phyloP scores from a whole-genome alignment of 2,113 vertebrate species.

The Ibidorhyncha struthersii region DNA sequence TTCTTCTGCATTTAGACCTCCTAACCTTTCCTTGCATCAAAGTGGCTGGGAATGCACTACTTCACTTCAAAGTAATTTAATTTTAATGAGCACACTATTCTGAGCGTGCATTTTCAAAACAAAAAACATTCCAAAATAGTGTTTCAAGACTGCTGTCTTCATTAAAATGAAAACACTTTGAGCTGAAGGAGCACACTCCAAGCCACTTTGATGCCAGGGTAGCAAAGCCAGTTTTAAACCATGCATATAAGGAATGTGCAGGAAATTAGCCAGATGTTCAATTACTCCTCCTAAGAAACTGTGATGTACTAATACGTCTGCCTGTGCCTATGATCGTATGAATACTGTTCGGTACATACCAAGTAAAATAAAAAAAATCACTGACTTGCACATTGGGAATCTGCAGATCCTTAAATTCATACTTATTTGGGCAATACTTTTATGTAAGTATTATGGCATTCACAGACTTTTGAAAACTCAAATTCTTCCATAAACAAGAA shows the following conservation, averaged over 20 bases:
- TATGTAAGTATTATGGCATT: background rate
- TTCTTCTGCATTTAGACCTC: background rate
- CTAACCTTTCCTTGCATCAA: background rate
- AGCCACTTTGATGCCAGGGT: constrained; percentile 23
- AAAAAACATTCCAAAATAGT: constrained; percentile 11
- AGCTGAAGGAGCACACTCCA: constrained; percentile 19
- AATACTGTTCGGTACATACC: background rate
- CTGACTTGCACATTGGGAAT: background rate
- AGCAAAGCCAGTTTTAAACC: constrained; percentile 20
- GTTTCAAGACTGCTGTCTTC: background rate
- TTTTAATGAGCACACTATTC: constrained; percentile 22
- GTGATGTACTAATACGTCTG: background rate
- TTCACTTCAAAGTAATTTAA: constrained; percentile 37
- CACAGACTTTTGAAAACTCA: background rate
- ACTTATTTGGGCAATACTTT: background rate
- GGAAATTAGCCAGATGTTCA: constrained; percentile 33
- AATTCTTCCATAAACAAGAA: background rate
- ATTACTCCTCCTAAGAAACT: background rate
- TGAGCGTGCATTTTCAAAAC: background rate
- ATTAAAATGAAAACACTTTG: constrained; percentile 31
- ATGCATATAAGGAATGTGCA: background rate
- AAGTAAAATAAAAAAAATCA: constrained; percentile 10
- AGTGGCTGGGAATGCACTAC: background rate
- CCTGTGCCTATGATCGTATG: background rate
- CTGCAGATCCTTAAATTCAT: background rate